Conservation (phyloP, 2,113 vertebrate species). For the Sterrhoptilus dennistouni region DNA sequence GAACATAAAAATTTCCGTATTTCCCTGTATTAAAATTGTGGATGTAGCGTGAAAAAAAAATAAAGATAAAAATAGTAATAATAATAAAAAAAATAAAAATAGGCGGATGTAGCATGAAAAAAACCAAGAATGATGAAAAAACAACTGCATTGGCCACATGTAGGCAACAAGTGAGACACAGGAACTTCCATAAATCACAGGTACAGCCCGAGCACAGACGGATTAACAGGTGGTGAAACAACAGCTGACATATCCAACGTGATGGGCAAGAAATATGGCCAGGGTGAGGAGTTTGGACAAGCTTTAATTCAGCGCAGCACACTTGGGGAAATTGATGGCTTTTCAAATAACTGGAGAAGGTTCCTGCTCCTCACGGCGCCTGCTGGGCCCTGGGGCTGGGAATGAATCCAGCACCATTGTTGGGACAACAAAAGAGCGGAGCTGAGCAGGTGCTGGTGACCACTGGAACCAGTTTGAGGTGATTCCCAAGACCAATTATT, state of each 20-base stretch:
- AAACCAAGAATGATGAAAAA: neutral
- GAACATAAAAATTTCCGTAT: neutral
- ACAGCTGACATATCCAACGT: neutral
- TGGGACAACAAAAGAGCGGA: neutral
- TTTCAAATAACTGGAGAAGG: neutral
- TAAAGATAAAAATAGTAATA: no score
- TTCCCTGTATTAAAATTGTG: neutral
- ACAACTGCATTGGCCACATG: neutral
- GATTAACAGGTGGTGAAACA: slow-evolving; percentile 54
- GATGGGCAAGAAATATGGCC: neutral
- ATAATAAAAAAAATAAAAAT: no score
- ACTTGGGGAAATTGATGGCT: neutral
- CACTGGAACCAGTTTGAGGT: neutral
- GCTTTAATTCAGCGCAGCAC: slow-evolving; percentile 15
- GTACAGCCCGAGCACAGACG: neutral
- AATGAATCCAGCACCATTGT: neutral
- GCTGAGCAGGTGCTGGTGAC: neutral
- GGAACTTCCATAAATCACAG: slow-evolving; percentile 12
- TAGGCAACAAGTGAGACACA: neutral
- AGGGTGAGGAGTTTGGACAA: slow-evolving; percentile 20
- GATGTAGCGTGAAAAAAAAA: neutral
- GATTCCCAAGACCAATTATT: neutral
- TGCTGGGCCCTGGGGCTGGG: neutral
- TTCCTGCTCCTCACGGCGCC: neutral
- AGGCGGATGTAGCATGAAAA: neutral